Percentiles rank a stretch among this genome's conserved stretches.
These are phyloP conservation scores for Cheilosia scutellata DNA, from an alignment of 2,888 invertebrate genomes.

Conservation along the genomic window DNA sequence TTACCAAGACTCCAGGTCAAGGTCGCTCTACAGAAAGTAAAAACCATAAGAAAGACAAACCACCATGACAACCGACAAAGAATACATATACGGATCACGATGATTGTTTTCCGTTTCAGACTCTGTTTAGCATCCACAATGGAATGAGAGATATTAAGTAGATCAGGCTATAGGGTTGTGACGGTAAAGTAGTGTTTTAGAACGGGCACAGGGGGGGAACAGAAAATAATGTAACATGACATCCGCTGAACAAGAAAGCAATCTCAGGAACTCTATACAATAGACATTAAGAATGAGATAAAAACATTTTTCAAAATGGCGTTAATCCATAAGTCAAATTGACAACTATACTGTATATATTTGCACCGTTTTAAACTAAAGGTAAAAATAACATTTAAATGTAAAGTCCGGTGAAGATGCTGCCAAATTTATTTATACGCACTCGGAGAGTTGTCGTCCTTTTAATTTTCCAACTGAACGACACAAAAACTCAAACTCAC, in stretches of 20 bases:
- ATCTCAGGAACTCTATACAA: background rate
- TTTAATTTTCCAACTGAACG: conserved; percentile 14
- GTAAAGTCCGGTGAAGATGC: background rate
- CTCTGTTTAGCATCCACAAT: conserved; percentile 35
- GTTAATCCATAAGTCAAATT: background rate
- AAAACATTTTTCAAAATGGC: too few species aligned
- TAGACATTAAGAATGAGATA: too few species aligned
- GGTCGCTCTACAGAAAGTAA: conserved; percentile 35
- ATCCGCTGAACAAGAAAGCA: background rate
- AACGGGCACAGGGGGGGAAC: background rate
- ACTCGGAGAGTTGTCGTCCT: conserved; percentile 32
- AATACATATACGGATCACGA: conserved; percentile 38
- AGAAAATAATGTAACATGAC: conserved; percentile 10
- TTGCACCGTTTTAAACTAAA: background rate
- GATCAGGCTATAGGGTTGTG: conserved; percentile 56
- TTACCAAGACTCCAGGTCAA: conserved; percentile 29
- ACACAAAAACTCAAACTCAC: background rate
- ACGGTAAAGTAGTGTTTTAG: conserved; percentile 5
- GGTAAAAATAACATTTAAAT: too few species aligned
- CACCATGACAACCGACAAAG: conserved; percentile 10
- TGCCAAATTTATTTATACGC: conserved; percentile 53
- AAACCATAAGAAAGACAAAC: conserved; percentile 12
- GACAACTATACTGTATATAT: background rate
- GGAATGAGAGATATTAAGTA: conserved; percentile 27
- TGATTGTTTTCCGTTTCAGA: conserved; percentile 52